phyloP scores from a whole-genome alignment of 2,888 invertebrate genomes.

The Drosophila longiperda region DNA sequence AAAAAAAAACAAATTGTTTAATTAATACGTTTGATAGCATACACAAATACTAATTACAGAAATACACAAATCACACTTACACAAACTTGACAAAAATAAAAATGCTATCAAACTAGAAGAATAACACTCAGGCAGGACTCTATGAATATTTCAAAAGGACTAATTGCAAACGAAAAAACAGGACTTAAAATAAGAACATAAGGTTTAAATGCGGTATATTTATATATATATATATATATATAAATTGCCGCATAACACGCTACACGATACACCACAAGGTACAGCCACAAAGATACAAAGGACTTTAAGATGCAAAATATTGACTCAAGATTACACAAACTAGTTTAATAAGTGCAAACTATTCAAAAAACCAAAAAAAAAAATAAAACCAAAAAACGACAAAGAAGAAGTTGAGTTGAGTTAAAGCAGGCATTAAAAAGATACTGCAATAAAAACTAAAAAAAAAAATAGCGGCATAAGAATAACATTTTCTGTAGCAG shows the following conservation, averaged over 20 bases:
- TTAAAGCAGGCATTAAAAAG: conserved; percentile 17
- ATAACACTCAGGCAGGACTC: conserved; percentile 72
- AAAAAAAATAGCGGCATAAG: conserved; percentile 42
- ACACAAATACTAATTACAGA: conserved; percentile 7
- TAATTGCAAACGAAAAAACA: conserved; percentile 49
- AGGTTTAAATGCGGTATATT: conserved; percentile 36
- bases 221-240: background rate
- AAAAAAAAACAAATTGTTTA: conserved; percentile 23
- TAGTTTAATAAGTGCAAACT: conserved; percentile 57
- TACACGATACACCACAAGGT: conserved; percentile 64
- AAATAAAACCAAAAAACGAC: conserved; percentile 18
- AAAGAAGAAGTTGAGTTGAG: conserved; percentile 8
- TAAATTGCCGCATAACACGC: conserved; percentile 49
- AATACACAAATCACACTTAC: conserved; percentile 22
- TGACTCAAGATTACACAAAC: conserved; percentile 26
- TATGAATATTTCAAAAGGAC: conserved; percentile 70
- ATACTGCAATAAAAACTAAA: conserved; percentile 55
- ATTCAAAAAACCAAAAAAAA: conserved; percentile 42
- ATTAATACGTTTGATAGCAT: conserved; percentile 22
- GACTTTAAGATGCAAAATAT: conserved; percentile 45
- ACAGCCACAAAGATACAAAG: conserved; percentile 68
- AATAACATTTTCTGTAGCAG: conserved; percentile 66
- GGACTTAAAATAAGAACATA: conserved; percentile 38
- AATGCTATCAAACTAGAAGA: conserved; percentile 25
- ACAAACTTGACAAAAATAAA: conserved; percentile 15